phyloP scores from a whole-genome alignment of 1,140 invertebrate genomes.

The roundworm (Caenorhabditis elegans) region WBcel235 BX284606.5:3730001-3730500 shows the following conservation, averaged over 20 bases:
- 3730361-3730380: slow-evolving; percentile 27
- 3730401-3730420: slow-evolving; percentile 31
- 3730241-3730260: slow-evolving; percentile 35
- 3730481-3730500: slow-evolving; percentile 19
- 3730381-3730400: slow-evolving; percentile 15
- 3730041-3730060: too few species aligned
- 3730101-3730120: too few species aligned
- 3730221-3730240: slow-evolving; percentile 37
- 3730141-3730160: too few species aligned
- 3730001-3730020: too few species aligned
- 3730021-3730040: too few species aligned
- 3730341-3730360: slow-evolving; percentile 22
- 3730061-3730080: too few species aligned
- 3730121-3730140: too few species aligned
- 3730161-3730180: too few species aligned
- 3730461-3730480: neutral
- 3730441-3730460: neutral
- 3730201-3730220: slow-evolving; percentile 23
- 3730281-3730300: too few species aligned
- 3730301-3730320: neutral
- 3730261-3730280: slow-evolving; percentile 39
- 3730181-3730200: slow-evolving; percentile 31
- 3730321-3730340: slow-evolving; percentile 40
- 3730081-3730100: too few species aligned
- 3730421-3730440: slow-evolving; percentile 24